phyloP scores from a whole-genome alignment of 2,797 vertebrate species.

The Mycteria americana region DNA sequence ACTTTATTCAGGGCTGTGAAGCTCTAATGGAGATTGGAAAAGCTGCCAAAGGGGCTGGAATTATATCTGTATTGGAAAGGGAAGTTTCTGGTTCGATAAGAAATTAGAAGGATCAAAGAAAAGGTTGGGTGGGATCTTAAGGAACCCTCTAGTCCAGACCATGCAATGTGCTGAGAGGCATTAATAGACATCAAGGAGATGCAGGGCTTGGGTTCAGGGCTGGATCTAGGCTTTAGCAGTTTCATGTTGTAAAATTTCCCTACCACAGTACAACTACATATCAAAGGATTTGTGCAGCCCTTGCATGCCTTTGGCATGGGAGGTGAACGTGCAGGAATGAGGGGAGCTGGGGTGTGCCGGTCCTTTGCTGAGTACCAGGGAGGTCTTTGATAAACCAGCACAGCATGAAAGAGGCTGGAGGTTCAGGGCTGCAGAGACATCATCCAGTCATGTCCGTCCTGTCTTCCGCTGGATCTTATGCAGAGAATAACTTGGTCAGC shows the following conservation, averaged over 20 bases:
- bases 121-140: background rate
- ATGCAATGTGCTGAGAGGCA: background rate
- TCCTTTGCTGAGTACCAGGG: background rate
- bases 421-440: background rate
- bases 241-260: background rate
- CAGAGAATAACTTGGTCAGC: background rate
- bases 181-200: background rate
- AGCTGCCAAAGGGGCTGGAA: background rate
- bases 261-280: background rate
- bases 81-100: background rate
- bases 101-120: background rate
- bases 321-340: rapidly evolving
- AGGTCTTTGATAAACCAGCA: background rate
- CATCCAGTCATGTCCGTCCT: background rate
- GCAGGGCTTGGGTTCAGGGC: background rate
- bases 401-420: background rate
- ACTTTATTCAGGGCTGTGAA: background rate
- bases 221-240: background rate
- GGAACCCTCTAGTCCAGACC: background rate
- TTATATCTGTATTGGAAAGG: background rate
- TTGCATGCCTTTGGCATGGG: background rate
- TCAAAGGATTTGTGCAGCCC: background rate
- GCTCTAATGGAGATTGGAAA: background rate
- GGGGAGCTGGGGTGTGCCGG: background rate
- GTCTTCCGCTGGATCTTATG: background rate